Base-by-base conservation (phyloP, 23 tunicate species). In the Diplosoma virens region DNA sequence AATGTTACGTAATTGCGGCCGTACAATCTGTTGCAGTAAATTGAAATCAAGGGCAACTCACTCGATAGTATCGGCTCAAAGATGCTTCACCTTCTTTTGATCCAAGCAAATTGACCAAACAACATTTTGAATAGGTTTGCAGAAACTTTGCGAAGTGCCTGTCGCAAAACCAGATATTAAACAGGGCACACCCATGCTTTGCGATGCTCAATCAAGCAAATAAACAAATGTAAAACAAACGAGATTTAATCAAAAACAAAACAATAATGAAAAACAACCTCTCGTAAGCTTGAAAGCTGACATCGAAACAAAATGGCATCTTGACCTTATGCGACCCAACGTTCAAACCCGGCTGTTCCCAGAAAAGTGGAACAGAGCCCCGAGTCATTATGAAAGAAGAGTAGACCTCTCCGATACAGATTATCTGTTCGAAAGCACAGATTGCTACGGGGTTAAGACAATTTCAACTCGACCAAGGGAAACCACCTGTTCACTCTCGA, bases 321-420 rank as follows among this genome's bases (percentile, higher is more conserved):
- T 84, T 79, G 21, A 88, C 85, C 79, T 88, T 88, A 67, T 94
- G 99, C 0, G 94, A 83, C 0, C 99, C 99, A 33, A 94, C 94
- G 80, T 94, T 94, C 32, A 94, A 75, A 7, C 99, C 99, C 28
- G 99, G 99, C 35, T 94, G 99, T 48, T 84, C 99, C 99, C 99
- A 94, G 37, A 70, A 84, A 5, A 87, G 61, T 14, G 99, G 99
- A 58, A 94, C 94, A 20, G 99, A 94, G 24, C 99, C 99, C 4
- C 99, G 82, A 16, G 85, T 79, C 75, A 83, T 89, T 48, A 88
- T 56, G 55, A 82, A 88, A 3, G 95, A 82, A 0, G 87, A 72
- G 75, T 79, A 55, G 1, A 79, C 67, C 21, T 84, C 84, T 1
- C 87, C 93, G 20, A 83, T 71, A 33, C 73, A 48, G 26, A 94